Percentiles rank a stretch among this genome's conserved stretches.
Conservation (phyloP, 2,888 invertebrate genomes). For the Synergus laeviventris region DNA sequence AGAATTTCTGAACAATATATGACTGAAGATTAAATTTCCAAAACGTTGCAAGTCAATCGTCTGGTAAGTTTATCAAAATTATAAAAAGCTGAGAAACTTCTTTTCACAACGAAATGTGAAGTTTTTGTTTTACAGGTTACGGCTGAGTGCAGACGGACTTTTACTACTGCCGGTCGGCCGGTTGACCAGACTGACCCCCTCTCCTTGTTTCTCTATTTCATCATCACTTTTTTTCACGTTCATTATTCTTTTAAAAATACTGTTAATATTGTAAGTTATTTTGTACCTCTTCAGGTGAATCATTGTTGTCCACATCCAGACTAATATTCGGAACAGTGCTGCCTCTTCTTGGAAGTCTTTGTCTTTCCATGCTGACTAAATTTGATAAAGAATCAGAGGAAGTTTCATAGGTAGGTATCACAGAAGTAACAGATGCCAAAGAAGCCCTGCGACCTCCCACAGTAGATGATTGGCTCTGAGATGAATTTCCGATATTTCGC, state of each 20-base stretch:
- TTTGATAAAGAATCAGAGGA: constrained; percentile 65
- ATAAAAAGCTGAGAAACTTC: too few relatives aligned
- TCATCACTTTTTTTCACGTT: too few relatives aligned
- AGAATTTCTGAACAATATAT: neutral
- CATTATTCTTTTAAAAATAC: neutral
- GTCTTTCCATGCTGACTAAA: constrained; percentile 75
- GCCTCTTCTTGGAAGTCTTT: constrained; percentile 79
- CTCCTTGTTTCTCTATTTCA: too few relatives aligned
- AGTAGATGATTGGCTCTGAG: constrained; percentile 77
- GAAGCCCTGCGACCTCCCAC: constrained; percentile 70
- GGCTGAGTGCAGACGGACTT: too few relatives aligned
- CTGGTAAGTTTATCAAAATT: neutral
- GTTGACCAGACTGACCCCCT: too few relatives aligned
- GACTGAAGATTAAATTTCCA: neutral
- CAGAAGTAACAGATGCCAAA: constrained; percentile 63
- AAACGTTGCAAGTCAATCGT: neutral
- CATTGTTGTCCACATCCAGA: constrained; percentile 76
- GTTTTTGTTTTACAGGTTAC: too few relatives aligned
- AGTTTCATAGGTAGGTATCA: constrained; percentile 62
- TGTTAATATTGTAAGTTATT: neutral
- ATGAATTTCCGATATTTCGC: constrained; percentile 82
- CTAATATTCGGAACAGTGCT: constrained; percentile 80
- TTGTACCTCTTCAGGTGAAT: constrained; percentile 65
- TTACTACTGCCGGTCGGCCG: too few relatives aligned
- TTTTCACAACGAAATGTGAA: too few relatives aligned